phyloP scores from a whole-genome alignment of 53 echinoderm and acorn worm species.

The Crossaster papposus region DNA sequence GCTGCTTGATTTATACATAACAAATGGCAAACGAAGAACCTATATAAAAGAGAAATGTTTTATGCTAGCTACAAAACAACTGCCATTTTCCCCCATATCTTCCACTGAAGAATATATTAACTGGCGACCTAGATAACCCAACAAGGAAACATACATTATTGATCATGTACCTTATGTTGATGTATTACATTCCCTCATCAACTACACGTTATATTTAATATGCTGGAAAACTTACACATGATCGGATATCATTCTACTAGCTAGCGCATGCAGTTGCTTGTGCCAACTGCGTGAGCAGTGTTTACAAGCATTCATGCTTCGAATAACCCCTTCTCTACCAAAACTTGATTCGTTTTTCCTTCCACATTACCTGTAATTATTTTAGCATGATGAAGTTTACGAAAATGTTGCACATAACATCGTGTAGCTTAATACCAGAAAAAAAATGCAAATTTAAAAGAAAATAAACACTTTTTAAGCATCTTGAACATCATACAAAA shows the following conservation, averaged over 20 bases:
- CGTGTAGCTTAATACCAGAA: not conserved
- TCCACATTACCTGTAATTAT: not conserved
- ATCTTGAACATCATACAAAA: not conserved
- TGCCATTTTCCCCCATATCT: not conserved
- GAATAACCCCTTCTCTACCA: not conserved
- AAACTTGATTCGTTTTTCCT: not conserved
- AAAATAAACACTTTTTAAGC: not conserved
- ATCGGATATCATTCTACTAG: not conserved
- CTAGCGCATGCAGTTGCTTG: not conserved
- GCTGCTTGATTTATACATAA: slow-evolving; percentile 49
- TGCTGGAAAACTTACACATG: not conserved
- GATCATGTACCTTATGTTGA: not conserved
- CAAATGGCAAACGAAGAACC: slow-evolving; percentile 44
- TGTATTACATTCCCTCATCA: not conserved
- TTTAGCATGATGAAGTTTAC: not conserved
- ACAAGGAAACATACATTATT: not conserved
- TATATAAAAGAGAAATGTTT: not conserved
- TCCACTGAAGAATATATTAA: not conserved
- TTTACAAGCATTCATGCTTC: not conserved
- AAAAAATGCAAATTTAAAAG: not conserved
- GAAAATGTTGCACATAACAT: not conserved
- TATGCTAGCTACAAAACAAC: slow-evolving; percentile 40
- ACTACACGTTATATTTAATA: not conserved
- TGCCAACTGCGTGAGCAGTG: not conserved
- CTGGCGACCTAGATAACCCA: not conserved